Evolutionary conservation across 2,888 invertebrate species (phyloP), one percentile per base, ranked within the genome.

Genomic region (Caenorhabditis sp.): DNA sequence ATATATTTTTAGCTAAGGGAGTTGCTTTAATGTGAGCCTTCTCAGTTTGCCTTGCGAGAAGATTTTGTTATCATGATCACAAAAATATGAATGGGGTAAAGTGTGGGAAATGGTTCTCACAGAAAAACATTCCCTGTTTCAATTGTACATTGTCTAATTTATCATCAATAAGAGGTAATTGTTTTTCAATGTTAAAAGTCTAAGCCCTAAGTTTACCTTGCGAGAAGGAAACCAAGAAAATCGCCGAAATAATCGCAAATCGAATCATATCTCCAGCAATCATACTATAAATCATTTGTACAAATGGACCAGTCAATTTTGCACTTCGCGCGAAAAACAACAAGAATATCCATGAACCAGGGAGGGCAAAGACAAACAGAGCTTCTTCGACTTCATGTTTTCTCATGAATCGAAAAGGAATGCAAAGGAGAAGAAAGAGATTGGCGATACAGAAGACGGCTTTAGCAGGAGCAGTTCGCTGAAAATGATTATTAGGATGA

Each of bases 251-350:
- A 82, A 97, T 95, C 77, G 94, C 95, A 89, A 99, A 99, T 27
- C 97, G 95, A 88, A 97, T 92, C 94, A 99, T 95, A 90, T 99
- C 99, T 57, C 97, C 97, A 0, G 94, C 94, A 88, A 97, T 94
- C 97, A 99, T 99, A 86, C 95, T 95, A 91, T 95, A 97, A 83
- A 99, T 95, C 96, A 99, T 97, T 14, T 97, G 97, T 70, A 99
- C 97, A 89, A 97, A 99, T 0, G 97, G 97, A 54, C 99, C 99
- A 0, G 97, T 99, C 84, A 99, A 90, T 76, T 81, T 87, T 62
- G 81, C 80, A 67, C 83, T 83, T 97, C 97, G 95, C 52, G 97
- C 97, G 90, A 97, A 99, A 89, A 99, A 99, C 93, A 99, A 95
- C 25, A 97, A 91, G 54, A 96, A 92, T 88, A 97, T 95, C 97